Base-by-base conservation (phyloP, 2,797 vertebrate species). In the Brotula barbata region DNA sequence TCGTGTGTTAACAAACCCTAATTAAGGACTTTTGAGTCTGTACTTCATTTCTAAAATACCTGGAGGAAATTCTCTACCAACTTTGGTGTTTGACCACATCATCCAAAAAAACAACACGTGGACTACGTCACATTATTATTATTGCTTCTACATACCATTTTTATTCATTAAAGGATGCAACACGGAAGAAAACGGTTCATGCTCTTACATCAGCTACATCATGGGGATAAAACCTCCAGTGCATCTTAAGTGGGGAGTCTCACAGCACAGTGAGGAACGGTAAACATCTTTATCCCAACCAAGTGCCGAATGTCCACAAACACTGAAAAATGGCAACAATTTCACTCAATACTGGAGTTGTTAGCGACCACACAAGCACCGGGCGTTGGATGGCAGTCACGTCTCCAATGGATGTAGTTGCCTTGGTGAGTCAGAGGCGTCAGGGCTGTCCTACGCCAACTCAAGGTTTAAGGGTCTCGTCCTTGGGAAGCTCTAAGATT, bases 401-500 rank as follows among this genome's bases (percentile, higher is more conserved):
- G 34, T 51, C 3, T 23, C 33, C 20, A n/a, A 3, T 36, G 39
- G 25, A 14, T 34, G 12, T 22, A 5, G 40, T 55, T 3, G 10
- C 19, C 42, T 53, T 58, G 31, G 20, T 3, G 28, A 22, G 9
- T 16, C 33, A 47, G 15, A 16, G 7, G 20, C 13, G 51, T 74
- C 36, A 44, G 1, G 39, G 9, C 5, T 19, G 16, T 68, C 28
- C 13, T 9, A 1, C 20, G 33, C 7, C 37, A 49, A 58, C 71
- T 90, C 71, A 90, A 15, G 77, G 45, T 58, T 88, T 88, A 11
- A 84, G 83, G 11, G 68, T 85, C 6, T 92, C 92, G 14, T 93
- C 89, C 78, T 85, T 95, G 22, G 94, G 73, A 49, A 98, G 85
- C 68, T 91, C 90, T 9, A 98, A 44, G 43, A 44, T 71, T 77